Conservation (phyloP, 2,888 invertebrate species). For the Pollenia griseotomentosa region DNA sequence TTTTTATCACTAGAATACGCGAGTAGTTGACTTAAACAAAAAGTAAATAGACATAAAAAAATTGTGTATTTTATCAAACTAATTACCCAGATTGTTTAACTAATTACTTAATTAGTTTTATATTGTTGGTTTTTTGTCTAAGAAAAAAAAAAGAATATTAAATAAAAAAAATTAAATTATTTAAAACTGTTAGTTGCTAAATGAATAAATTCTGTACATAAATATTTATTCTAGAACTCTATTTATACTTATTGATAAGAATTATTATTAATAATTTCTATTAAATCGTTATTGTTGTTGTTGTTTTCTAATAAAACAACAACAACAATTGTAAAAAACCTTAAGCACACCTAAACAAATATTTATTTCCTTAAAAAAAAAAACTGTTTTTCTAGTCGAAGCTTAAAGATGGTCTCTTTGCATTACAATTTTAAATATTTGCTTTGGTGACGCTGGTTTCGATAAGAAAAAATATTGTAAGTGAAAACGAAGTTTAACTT, state of each 20-base stretch:
- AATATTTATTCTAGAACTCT: not conserved
- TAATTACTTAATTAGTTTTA: constrained; percentile 77
- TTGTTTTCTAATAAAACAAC: constrained; percentile 11
- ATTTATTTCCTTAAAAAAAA: constrained; percentile 79
- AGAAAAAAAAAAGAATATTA: constrained; percentile 75
- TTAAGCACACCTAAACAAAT: constrained; percentile 79
- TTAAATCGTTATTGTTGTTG: constrained; percentile 12
- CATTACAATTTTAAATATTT: too few relatives aligned
- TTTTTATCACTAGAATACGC: constrained; percentile 33
- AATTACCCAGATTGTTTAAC: constrained; percentile 77
- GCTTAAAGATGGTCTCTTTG: too few relatives aligned
- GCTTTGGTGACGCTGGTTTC: too few relatives aligned
- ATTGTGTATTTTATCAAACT: constrained; percentile 69
- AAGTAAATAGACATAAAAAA: constrained; percentile 43
- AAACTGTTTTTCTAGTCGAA: too few relatives aligned
- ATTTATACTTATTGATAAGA: constrained; percentile 38
- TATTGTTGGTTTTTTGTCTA: constrained; percentile 74
- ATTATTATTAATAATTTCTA: constrained; percentile 28
- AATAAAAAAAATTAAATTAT: constrained; percentile 78
- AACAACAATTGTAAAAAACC: not conserved
- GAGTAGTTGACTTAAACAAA: constrained; percentile 37
- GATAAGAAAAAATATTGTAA: too few relatives aligned
- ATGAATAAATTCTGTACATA: not conserved
- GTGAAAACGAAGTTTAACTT: too few relatives aligned
- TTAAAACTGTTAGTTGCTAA: constrained; percentile 17